Percentiles rank a stretch among this genome's conserved stretches.
Evolutionary conservation across 53 echinoderm and acorn worm species (phyloP).

Genomic region (Henricia sp.): DNA sequence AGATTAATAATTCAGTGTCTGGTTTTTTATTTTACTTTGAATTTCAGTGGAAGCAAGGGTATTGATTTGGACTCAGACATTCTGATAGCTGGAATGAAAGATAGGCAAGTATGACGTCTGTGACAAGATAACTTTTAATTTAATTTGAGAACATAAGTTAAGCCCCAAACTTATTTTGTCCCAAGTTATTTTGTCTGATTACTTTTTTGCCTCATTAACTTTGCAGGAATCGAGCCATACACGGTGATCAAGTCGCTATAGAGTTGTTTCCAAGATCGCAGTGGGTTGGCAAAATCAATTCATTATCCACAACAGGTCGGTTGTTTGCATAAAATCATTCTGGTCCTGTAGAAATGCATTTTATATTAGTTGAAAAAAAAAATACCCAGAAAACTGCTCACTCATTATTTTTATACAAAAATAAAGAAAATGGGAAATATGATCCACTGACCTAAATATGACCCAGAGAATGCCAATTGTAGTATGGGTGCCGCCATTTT

Average conservation of each 20-base stretch:
- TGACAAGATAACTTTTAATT: background rate
- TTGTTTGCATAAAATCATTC: too few species aligned
- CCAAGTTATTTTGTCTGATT: background rate
- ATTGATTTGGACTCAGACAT: slow-evolving; percentile 71
- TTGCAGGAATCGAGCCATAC: slow-evolving; percentile 87
- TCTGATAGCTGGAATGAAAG: slow-evolving; percentile 75
- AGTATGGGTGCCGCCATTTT: too few species aligned
- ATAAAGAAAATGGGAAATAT: too few species aligned
- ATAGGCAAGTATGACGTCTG: slow-evolving; percentile 78
- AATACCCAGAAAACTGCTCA: too few species aligned
- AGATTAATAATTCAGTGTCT: too few species aligned
- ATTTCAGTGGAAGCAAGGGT: slow-evolving; percentile 41
- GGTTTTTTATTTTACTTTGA: background rate
- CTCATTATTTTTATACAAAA: too few species aligned
- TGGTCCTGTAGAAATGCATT: too few species aligned
- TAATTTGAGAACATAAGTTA: background rate
- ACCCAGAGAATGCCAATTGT: too few species aligned
- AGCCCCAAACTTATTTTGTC: background rate
- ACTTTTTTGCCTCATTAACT: too few species aligned
- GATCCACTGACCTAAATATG: too few species aligned
- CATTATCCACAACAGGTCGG: slow-evolving; percentile 70
- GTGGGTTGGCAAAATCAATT: slow-evolving; percentile 77
- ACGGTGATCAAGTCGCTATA: slow-evolving; percentile 79
- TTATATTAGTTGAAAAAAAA: too few species aligned
- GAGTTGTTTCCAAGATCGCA: slow-evolving; percentile 75